Base-by-base conservation (phyloP, 1,140 invertebrate species). In the Oedothorax gibbosus region DNA sequence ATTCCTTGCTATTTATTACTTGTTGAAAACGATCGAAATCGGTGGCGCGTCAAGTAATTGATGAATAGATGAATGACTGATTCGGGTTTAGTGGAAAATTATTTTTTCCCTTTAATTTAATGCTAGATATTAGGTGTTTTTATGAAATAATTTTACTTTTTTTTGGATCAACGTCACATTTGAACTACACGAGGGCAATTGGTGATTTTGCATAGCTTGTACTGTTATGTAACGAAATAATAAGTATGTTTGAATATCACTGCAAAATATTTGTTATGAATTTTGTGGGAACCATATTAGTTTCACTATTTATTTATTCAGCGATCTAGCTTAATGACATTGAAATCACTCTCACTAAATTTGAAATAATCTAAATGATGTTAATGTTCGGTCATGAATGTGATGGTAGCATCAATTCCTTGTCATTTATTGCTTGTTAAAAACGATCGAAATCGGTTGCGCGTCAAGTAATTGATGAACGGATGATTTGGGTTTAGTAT, bases 341-440 rank as follows among this genome's bases (percentile, higher is more conserved):
- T 75, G 68, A 84, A 84, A 84, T 84, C 71, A 75, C 35, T 35
- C 1, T 35, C 2, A 35, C 35, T 35, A 35, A 35, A 35, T 68
- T 84, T 62, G 75, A 84, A 57, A 75, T 57, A 84, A 76, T 76
- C 71, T 66, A 57, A 54, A 82, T 82, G 18, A 8, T 56, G 60
- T 84, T 75, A 84, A 75, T 84, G 50, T 50, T 14, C 60, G 18
- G 68, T 62, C 51, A 53, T 75, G 81, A 84, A 76, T 84, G 65
- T 21, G 51, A 84, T 84, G 81, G 75, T 69, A 84, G 35, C 71
- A 66, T 84, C 72, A 84, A 76, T 75, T 84, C 53, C 20, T 56
- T 66, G 66, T 69, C 35, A 62, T 75, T 68, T 68, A 84, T 76
- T 73, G 57, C n/a, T 50, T 54, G 56, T 12, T 82, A 18, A 64